These are phyloP conservation scores for Toxotes jaculatrix DNA, from an alignment of 2,113 vertebrate genomes.

Conservation along the genomic window DNA sequence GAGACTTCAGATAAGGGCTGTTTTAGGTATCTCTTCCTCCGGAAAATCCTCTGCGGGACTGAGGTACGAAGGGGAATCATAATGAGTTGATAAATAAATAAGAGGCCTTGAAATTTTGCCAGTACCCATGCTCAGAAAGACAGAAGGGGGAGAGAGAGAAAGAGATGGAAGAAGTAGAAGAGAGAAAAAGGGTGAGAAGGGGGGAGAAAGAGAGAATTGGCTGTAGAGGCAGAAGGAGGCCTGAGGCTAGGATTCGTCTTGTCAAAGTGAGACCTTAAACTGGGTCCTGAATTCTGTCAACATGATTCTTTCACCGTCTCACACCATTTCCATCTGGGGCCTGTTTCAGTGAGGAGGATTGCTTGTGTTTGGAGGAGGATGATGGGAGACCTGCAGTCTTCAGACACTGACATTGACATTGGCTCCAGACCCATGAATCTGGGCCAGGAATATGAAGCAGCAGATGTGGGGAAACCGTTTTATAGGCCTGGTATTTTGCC, in stretches of 20 bases:
- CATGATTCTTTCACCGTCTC: constrained; percentile 75
- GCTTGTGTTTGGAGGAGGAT: constrained; percentile 48
- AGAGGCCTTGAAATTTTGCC: constrained; percentile 72
- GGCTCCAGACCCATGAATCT: constrained; percentile 50
- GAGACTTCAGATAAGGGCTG: constrained; percentile 73
- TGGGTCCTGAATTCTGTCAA: constrained; percentile 80
- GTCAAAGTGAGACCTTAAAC: constrained; percentile 83
- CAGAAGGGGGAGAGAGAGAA: constrained; percentile 20
- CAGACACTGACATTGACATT: constrained; percentile 68
- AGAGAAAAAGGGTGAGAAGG: constrained; percentile 25
- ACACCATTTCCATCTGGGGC: constrained; percentile 73
- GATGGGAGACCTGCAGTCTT: constrained; percentile 61
- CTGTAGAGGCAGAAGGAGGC: constrained; percentile 60
- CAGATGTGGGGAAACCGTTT: constrained; percentile 56
- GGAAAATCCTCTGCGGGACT: constrained; percentile 58
- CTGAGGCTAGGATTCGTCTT: constrained; percentile 77
- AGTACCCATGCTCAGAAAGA: constrained; percentile 59
- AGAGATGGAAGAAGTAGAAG: constrained; percentile 31
- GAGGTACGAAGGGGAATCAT: constrained; percentile 66
- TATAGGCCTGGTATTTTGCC: constrained; percentile 50
- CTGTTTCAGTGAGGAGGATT: constrained; percentile 49
- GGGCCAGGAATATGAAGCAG: constrained; percentile 63
- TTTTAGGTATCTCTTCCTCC: constrained; percentile 62
- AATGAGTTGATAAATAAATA: constrained; percentile 82
- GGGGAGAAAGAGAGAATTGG: constrained; percentile 43